Evolutionary conservation across 2,113 vertebrate genomes (phyloP).

Genomic region (Forbesichthys agassizii): DNA sequence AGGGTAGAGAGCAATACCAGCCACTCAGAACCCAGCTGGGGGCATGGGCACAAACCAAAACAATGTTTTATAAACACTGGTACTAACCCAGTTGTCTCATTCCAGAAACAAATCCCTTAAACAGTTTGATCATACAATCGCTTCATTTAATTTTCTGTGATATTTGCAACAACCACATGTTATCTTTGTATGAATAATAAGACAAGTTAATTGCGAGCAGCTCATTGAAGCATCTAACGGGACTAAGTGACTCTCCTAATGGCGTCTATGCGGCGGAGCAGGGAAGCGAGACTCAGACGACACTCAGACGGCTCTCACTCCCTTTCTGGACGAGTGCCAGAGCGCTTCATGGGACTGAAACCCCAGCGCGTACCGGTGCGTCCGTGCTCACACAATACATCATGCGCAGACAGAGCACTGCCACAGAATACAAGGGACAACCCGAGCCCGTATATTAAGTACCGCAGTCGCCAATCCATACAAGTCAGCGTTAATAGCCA

Average conservation of each 20-base stretch:
- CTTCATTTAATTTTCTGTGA: no score
- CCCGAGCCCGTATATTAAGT: slow-evolving; percentile 72
- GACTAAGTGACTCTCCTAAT: not conserved
- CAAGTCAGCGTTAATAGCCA: slow-evolving; percentile 77
- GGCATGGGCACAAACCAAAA: no score
- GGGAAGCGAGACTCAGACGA: slow-evolving; percentile 14
- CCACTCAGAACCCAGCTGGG: no score
- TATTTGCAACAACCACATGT: no score
- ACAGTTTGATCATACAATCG: no score
- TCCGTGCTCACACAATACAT: slow-evolving; percentile 67
- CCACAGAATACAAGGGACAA: slow-evolving; percentile 74
- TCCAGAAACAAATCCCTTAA: no score
- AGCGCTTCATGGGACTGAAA: slow-evolving; percentile 53
- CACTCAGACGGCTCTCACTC: slow-evolving; percentile 25
- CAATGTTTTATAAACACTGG: no score
- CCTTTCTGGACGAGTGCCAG: slow-evolving; percentile 68
- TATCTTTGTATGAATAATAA: no score
- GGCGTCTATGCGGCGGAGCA: not conserved
- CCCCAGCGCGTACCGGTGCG: slow-evolving; percentile 66
- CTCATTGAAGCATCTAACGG: not conserved
- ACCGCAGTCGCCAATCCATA: slow-evolving; percentile 77
- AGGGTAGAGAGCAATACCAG: no score
- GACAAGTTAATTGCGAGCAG: no score
- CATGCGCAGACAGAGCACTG: slow-evolving; percentile 70
- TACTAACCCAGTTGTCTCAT: no score